Evolutionary conservation across 1,140 invertebrate genomes (phyloP), one percentile per base, ranked within the genome.

Genomic region (Theocolax elegans): DNA sequence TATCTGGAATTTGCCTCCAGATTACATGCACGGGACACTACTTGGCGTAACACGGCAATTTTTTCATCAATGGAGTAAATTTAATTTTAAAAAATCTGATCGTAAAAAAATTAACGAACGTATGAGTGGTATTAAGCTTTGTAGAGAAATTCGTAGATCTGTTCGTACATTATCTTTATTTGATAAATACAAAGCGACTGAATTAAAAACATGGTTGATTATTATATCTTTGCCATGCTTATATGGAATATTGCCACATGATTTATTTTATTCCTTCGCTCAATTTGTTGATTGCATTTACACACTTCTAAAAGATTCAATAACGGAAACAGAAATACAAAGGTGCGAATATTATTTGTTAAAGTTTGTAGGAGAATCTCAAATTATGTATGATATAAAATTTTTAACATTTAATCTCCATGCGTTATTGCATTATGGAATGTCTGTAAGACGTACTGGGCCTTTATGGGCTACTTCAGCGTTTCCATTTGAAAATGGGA

Each of bases 401-500:
- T 17, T 9, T 35, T 60, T 71, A 51, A 63, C 42, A 1, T 73
- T 59, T 21, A 73, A 69, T 35, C 35, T 69, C 12, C 62, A 73
- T 42, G 40, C 42, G 9, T 46, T 70, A 23, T n/a, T 53, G 15
- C 72, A 73, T 46, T 21, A 42, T 9, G 44, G 53, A 0, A 13
- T 64, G 4, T 59, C 62, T 12, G 48, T 70, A 10, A 12, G 53
- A 21, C 31, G 66, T 27, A 56, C 19, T 40, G 67, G 67, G 35
- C 62, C 62, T 8, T 17, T 73, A 1, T 70, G 63, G 51, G 46
- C 51, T 2, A 66, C 49, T 25, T 70, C 67, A 17, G 59, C 51
- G 0, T 70, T 70, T 53, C 21, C 40, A 13, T 70, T 56, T 23
- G 67, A 73, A 65, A 12, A 40, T 3, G 63, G 63, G n/a, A 72